Conservation (phyloP, 2,888 invertebrate genomes). For the Odontothrips loti region DNA sequence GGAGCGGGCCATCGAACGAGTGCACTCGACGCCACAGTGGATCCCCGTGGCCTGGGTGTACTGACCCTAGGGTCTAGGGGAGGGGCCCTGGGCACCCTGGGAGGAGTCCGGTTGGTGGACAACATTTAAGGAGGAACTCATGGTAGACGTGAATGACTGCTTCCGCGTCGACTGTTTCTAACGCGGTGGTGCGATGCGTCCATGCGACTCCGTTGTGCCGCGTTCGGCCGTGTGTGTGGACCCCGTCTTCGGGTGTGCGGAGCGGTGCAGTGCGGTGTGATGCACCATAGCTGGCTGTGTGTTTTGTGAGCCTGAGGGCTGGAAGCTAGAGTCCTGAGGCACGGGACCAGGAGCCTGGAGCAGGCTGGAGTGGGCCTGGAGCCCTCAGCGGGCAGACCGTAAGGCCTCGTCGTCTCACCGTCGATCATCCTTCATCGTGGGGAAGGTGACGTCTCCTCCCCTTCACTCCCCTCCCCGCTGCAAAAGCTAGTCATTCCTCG, state of each 20-base stretch:
- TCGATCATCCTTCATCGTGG: no score
- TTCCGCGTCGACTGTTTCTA: slow-evolving; percentile 11
- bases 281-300: no score
- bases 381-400: no score
- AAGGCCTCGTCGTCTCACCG: no score
- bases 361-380: no score
- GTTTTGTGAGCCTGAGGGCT: no score
- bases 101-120: neutral
- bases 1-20: slow-evolving; percentile 84
- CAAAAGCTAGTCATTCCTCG: slow-evolving; percentile 13
- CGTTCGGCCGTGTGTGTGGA: no score
- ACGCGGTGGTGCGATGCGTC: neutral
- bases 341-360: no score
- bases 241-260: no score
- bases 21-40: slow-evolving; percentile 92
- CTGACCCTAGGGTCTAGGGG: slow-evolving; percentile 56
- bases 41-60: slow-evolving; percentile 98
- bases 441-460: neutral
- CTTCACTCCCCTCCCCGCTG: neutral
- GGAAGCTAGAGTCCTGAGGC: no score
- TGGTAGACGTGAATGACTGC: slow-evolving; percentile 10
- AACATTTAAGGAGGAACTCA: neutral
- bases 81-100: neutral
- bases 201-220: no score
- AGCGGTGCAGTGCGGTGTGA: no score